Base-by-base conservation (phyloP, 2,888 invertebrate genomes). In the Ophion costatus region DNA sequence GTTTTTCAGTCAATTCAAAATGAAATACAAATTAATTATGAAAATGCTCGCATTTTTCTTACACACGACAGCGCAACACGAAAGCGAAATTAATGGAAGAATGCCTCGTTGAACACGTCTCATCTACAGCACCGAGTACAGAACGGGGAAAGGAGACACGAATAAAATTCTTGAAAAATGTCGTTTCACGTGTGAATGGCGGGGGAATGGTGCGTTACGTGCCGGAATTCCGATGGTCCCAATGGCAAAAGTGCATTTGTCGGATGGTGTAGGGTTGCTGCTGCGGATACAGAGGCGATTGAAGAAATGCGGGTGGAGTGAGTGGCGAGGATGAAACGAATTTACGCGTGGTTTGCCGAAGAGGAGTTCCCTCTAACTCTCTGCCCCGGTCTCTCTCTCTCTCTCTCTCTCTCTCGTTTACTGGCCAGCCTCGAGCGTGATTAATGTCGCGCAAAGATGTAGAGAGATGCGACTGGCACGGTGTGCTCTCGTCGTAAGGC, bases 361-460 rank as follows among this genome's bases (percentile, higher is more conserved):
- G 56, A 64, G n/a, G 22, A 42, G 42, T 42, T 11, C 42, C 7
- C 42, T 42, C 42, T 42, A 42, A 42, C 42, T 42, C 42, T 10
- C 42, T 42, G 10, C 11, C 42, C 7, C 42, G 7, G 10, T 42
- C 42, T 1, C 42, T 42, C 42, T 3, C 11, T 42, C 6, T 10
- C 42, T 42, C 42, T 42, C 42, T 42, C 10, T 42, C 76, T 66
- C 33, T 74, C 63, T 59, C 11, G 51, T 33, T 51, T 22, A 10
- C 33, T n/a, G 69, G 67, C 67, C 69, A 81, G 79, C 77, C 73
- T 24, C 80, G 42, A n/a, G 59, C n/a, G 87, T 87, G 87, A 87
- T 87, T 87, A 87, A 87, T 87, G 87, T 84, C 86, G 81, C 79
- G 82, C 82, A 57, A 75, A 82, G 83, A 87, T 77, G 80, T 80